Conservation (phyloP, 2,888 invertebrate genomes). For the Alentia gelatinosa region DNA sequence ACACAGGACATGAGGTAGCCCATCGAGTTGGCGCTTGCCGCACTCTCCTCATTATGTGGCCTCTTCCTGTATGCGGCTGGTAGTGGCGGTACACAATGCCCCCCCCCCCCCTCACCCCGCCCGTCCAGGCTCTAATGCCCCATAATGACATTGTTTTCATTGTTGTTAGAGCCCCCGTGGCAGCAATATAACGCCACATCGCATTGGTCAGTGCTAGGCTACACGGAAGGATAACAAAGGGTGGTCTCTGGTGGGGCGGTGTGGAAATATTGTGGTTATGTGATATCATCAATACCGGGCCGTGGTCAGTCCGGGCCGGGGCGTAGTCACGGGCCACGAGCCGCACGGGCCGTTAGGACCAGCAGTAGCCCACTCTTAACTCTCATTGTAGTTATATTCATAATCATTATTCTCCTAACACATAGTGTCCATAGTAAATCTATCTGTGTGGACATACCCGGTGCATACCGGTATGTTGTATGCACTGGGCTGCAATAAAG, state of each 20-base stretch:
- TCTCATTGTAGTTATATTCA: too few species aligned
- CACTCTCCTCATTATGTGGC: too few species aligned
- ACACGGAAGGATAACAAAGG: neutral
- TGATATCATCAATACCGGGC: neutral
- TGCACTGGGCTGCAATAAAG: too few species aligned
- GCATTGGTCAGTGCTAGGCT: neutral
- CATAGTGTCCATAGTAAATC: too few species aligned
- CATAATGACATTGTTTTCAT: conserved; percentile 48
- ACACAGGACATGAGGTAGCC: too few species aligned
- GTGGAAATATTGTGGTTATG: conserved; percentile 29
- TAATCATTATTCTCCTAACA: too few species aligned
- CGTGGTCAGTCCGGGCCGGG: neutral
- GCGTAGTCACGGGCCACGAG: neutral
- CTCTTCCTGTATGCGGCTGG: neutral
- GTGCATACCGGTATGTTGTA: too few species aligned
- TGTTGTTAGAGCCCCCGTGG: conserved; percentile 20
- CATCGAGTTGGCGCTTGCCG: too few species aligned
- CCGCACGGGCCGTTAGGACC: too few species aligned
- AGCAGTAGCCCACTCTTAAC: too few species aligned
- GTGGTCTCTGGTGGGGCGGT: neutral
- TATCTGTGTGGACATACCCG: too few species aligned
- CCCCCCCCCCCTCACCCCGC: neutral
- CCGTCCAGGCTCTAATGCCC: neutral
- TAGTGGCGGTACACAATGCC: conserved; percentile 17
- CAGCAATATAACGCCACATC: neutral